phyloP scores from a whole-genome alignment of 2,888 invertebrate species.

The Catocala sponsa region DNA sequence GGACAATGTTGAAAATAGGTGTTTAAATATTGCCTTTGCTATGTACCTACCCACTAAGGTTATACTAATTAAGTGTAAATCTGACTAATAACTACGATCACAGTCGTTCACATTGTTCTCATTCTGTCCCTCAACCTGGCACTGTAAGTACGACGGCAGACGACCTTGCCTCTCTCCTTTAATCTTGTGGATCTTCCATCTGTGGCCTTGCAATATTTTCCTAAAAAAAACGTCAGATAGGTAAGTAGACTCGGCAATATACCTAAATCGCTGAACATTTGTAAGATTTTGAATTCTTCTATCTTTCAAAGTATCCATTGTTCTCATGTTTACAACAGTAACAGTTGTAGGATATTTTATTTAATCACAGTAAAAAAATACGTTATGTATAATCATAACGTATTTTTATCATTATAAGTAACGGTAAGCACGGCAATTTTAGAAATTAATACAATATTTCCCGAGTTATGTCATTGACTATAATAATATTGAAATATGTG shows the following conservation, averaged over 20 bases:
- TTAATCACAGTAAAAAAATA: no score
- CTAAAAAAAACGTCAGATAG: constrained; percentile 50
- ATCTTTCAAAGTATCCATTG: no score
- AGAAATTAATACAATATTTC: no score
- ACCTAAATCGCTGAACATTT: no score
- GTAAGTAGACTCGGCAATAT: background rate
- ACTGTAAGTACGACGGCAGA: constrained; percentile 76
- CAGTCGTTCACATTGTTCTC: constrained; percentile 48
- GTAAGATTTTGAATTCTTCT: no score
- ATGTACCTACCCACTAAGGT: background rate
- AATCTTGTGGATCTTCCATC: constrained; percentile 80
- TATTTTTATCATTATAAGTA: no score
- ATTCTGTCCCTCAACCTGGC: constrained; percentile 59
- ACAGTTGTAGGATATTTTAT: no score
- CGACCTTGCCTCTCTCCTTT: constrained; percentile 79
- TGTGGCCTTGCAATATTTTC: constrained; percentile 82
- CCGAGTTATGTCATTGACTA: no score
- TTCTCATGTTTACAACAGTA: no score
- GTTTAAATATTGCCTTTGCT: background rate
- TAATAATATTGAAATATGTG: no score
- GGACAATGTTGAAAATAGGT: background rate
- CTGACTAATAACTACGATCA: constrained; percentile 39
- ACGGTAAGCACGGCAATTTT: no score
- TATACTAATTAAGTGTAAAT: background rate
- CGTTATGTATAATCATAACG: no score